phyloP scores from a whole-genome alignment of 2,113 vertebrate genomes.

The Podarcis raffonei region DNA sequence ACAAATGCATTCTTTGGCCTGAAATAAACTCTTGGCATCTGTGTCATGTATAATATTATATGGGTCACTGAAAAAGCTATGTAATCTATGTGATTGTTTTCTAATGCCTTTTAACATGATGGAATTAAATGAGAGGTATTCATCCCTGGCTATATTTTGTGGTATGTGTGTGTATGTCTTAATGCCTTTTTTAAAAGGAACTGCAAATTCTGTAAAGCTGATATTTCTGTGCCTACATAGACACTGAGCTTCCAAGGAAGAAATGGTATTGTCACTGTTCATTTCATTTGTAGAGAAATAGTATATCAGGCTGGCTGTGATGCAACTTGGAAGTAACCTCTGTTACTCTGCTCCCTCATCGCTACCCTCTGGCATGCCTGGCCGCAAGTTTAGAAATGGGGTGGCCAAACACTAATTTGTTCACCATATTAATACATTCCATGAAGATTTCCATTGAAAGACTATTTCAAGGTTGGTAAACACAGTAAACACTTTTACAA shows the following conservation, averaged over 20 bases:
- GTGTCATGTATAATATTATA: neutral
- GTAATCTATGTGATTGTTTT: constrained; percentile 32
- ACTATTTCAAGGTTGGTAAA: neutral
- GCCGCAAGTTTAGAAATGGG: neutral
- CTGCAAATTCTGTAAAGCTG: neutral
- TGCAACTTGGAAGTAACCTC: neutral
- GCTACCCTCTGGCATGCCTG: neutral
- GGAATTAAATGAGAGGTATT: constrained; percentile 31
- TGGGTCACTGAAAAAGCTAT: constrained; percentile 45
- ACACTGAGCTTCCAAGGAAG: neutral
- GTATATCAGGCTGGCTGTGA: neutral
- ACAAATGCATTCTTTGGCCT: constrained; percentile 59
- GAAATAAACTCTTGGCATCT: constrained; percentile 58
- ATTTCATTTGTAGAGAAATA: neutral
- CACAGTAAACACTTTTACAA: no score
- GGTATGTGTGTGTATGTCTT: no score
- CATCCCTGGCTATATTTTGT: neutral
- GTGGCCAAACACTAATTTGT: neutral
- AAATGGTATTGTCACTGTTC: neutral
- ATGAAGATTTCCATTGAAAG: neutral
- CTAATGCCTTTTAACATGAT: constrained; percentile 23
- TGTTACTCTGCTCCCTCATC: no score
- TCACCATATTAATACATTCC: neutral
- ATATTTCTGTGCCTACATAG: neutral
- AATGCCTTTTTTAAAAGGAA: constrained; percentile 2